Percentiles rank a stretch among this genome's conserved stretches.
These are phyloP conservation scores for Drosophila nigrodunni DNA, from an alignment of 1,140 invertebrate species.

Conservation along the genomic window DNA sequence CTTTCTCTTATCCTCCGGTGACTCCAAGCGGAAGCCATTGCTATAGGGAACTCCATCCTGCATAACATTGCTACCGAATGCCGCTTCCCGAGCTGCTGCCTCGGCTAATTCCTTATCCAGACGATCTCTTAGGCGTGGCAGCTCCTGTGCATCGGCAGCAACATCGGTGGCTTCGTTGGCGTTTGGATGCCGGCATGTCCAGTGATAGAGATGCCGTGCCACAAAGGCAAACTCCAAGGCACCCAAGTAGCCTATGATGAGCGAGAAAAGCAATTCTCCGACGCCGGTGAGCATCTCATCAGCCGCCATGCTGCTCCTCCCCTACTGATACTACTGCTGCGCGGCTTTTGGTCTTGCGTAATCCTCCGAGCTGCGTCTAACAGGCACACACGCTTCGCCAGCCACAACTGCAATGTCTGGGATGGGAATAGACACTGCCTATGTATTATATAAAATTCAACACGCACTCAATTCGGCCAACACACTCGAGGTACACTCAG, in stretches of 20 bases:
- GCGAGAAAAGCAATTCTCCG: constrained; percentile 87
- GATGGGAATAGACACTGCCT: constrained; percentile 14
- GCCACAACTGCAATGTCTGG: constrained; percentile 43
- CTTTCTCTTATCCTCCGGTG: constrained; percentile 48
- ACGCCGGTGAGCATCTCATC: constrained; percentile 68
- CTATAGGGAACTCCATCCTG: constrained; percentile 76
- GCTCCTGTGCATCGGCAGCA: constrained; percentile 52
- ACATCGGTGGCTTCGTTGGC: constrained; percentile 18
- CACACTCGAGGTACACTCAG: not conserved
- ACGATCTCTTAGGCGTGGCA: constrained; percentile 61
- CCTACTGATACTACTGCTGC: too few species aligned
- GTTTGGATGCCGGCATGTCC: constrained; percentile 59
- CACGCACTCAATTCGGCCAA: constrained; percentile 59
- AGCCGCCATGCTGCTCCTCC: constrained; percentile 49
- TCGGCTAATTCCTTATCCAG: constrained; percentile 55
- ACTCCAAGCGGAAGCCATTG: constrained; percentile 76
- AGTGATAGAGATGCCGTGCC: constrained; percentile 75
- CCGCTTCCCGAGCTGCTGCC: constrained; percentile 55
- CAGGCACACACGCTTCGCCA: not conserved
- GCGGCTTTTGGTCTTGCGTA: constrained; percentile 55
- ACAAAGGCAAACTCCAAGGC: constrained; percentile 87
- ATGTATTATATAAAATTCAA: constrained; percentile 64
- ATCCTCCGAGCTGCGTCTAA: constrained; percentile 31
- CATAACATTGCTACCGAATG: constrained; percentile 65
- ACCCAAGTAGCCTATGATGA: constrained; percentile 90